Base-by-base conservation (phyloP, 2,888 invertebrate species). In the Nomada hirtipes region DNA sequence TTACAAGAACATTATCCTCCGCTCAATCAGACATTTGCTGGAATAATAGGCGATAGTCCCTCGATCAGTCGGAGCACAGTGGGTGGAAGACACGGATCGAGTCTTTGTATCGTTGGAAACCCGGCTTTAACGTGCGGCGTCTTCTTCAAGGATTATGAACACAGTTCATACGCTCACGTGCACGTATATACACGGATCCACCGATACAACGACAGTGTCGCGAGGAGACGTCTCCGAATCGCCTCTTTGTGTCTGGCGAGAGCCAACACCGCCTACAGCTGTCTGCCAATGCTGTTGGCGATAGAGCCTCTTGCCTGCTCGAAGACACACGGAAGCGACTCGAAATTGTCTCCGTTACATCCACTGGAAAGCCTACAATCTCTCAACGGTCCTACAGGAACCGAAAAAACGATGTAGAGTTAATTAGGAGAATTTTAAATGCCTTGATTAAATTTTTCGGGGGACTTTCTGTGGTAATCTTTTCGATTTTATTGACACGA, bases 231-330 rank as follows among this genome's bases (percentile, higher is more conserved):
- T 89, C 86, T 84, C 84, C 89, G 86, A 88, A 89, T 88, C 86
- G 86, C 76, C 81, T 88, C 89, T 88, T 88, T 87, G 89, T 88
- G 88, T 88, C 87, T 89, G 89, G 87, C 86, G 65, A 89, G 79
- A 76, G 71, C 63, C 80, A 81, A 83, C 76, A 88, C 89, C 36
- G 89, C 88, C 87, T 88, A 89, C 84, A 83, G 81, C 76, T 80
- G 87, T 87, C 86, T 87, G 79, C 82, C 81, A 75, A 82, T 85
- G 78, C 75, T 78, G 74, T 64, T 67, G 63, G 26, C 76, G 81
- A 84, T 79, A 83, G 79, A 82, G 79, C n/a, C 74, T 72, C 78
- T 68, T 75, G 79, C 76, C 63, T 29, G 76, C 68, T 68, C 71
- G 69, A 72, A 77, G 73, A 57, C 67, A 68, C 77, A 80, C 76